Evolutionary conservation across 2,113 vertebrate genomes (phyloP).

Genomic region (Anthoscopus minutus): DNA sequence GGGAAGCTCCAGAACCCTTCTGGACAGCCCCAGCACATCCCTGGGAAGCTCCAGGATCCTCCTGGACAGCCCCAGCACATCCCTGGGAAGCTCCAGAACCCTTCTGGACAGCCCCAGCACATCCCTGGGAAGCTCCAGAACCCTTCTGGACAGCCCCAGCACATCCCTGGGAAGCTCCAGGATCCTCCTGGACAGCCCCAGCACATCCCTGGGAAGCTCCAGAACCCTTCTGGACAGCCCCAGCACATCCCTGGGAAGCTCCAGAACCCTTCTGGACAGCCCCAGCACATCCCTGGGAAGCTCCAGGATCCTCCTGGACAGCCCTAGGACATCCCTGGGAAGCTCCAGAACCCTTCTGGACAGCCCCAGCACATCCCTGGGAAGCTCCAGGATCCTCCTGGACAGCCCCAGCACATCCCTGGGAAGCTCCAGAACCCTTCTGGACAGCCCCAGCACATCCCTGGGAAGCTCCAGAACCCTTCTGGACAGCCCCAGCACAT

Average conservation of each 20-base stretch:
- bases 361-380: no score
- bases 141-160: neutral
- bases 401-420: neutral
- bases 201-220: neutral
- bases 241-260: neutral
- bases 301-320: neutral
- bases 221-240: fast-evolving
- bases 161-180: neutral
- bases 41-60: neutral
- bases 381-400: neutral
- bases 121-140: neutral
- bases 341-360: no score
- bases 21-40: no score
- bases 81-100: neutral
- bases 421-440: no score
- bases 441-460: neutral
- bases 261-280: neutral
- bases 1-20: no score
- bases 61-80: neutral
- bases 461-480: neutral
- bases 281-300: fast-evolving
- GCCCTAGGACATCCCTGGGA: no score
- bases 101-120: no score
- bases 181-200: neutral
- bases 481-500: no score